A percentile compares a stretch with the other conserved stretches of the same genome.
phyloP scores from a whole-genome alignment of 2,113 vertebrate species.

The Syngnathus floridae region DNA sequence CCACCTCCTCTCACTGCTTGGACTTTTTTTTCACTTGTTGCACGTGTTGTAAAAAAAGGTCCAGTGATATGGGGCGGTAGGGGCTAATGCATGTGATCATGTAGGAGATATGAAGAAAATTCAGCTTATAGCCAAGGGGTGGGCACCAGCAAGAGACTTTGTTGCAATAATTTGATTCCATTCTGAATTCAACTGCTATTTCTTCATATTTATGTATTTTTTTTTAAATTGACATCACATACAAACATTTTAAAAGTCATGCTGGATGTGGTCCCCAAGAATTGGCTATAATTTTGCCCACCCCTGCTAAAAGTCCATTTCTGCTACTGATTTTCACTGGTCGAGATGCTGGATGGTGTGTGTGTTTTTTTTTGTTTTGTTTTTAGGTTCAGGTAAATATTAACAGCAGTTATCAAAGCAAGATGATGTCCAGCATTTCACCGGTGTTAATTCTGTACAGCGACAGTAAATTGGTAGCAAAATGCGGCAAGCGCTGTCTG shows the following conservation, averaged over 20 bases:
- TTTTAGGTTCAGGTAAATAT: background rate
- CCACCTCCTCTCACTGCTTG: conserved; percentile 53
- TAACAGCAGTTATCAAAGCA: background rate
- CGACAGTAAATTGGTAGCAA: conserved; percentile 13
- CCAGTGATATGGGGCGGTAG: conserved; percentile 44
- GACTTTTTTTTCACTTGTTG: conserved; percentile 76
- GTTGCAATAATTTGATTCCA: background rate
- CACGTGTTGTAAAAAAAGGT: conserved; percentile 66
- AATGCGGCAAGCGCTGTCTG: conserved; percentile 30
- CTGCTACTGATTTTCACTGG: conserved; percentile 21
- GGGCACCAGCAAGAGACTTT: background rate
- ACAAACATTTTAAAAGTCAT: background rate
- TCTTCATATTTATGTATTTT: background rate
- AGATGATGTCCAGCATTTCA: background rate
- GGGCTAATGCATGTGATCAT: conserved; percentile 77
- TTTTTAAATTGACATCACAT: background rate
- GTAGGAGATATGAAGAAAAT: conserved; percentile 63
- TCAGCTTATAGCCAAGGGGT: conserved; percentile 3
- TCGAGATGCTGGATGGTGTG: background rate
- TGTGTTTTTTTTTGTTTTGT: background rate
- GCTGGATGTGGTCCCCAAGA: background rate
- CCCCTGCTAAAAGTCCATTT: conserved; percentile 10
- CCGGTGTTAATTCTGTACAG: conserved; percentile 1
- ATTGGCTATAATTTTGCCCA: background rate
- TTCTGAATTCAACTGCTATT: background rate